Base-by-base conservation (phyloP, 2,888 invertebrate species). In the Leistus spinibarbis region DNA sequence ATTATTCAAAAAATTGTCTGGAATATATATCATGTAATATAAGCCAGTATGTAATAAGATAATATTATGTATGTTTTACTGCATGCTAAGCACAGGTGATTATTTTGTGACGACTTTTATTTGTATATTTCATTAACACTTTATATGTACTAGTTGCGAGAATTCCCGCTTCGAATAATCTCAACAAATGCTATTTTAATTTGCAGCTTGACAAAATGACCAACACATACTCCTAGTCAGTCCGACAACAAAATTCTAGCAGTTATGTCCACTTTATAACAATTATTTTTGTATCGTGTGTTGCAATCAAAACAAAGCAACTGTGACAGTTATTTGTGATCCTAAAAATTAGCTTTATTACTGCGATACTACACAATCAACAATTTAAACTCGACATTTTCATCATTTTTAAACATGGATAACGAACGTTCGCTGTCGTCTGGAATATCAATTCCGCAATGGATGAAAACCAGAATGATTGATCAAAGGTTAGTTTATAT, bases 381-480 rank as follows among this genome's bases (percentile, higher is more conserved):
- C 22, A 19, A 17, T 5, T 20, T 63, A 17, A 69, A 64, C 5
- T 69, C 60, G 54, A 70, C 7, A 19, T 57, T 17, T 17, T 7
- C 20, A 27, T 64, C 22, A 20, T 23, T 27, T 5, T 82, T 82
- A 81, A 82, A 84, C 62, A 83, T 89, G 77, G 87, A 87, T 76
- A 84, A 82, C 81, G 89, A 90, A 81, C 88, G 90, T 67, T 89
- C 90, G 82, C 82, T 90, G 78, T 88, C 88, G 78, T 88, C 90
- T 81, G 91, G 90, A 80, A 88, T 92, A 78, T 89, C 90, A 65
- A 84, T 92, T 77, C 92, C 93, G 1, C 89, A 91, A 81, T 93
- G 93, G 93, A 92, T 93, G 91, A 92, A 91, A 84, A 88, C 87
- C 70, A 91, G 88, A 85, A 89, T 91, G 79, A 86, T 84, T 73